These are phyloP conservation scores for Paracyclopina nana DNA, from an alignment of 1,140 invertebrate species.

Conservation along the genomic window DNA sequence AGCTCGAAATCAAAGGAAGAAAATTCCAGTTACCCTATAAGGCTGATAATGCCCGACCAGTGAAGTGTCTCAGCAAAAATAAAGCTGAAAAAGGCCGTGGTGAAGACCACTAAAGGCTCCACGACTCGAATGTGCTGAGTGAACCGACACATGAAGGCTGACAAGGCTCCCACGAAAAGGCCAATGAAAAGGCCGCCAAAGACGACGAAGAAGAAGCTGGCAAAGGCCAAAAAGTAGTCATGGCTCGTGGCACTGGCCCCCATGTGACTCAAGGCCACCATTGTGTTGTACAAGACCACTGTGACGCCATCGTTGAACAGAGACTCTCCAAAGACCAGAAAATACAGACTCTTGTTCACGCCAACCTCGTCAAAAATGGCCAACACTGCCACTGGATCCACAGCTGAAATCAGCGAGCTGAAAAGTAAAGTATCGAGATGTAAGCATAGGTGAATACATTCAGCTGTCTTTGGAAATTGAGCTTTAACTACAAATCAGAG, in stretches of 20 bases:
- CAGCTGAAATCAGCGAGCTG: slow-evolving; percentile 29
- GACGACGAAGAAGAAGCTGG: slow-evolving; percentile 36
- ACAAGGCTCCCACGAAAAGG: slow-evolving; percentile 20
- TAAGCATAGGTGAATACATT: too few relatives aligned
- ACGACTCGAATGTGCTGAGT: slow-evolving; percentile 22
- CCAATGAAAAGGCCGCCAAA: slow-evolving; percentile 36
- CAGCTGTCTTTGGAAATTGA: too few relatives aligned
- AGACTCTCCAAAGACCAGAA: slow-evolving; percentile 43
- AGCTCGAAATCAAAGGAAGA: too few relatives aligned
- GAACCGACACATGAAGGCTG: not conserved
- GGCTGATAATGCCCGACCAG: slow-evolving; percentile 37
- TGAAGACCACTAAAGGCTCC: slow-evolving; percentile 38
- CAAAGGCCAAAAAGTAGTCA: slow-evolving; percentile 32
- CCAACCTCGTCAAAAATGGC: slow-evolving; percentile 46
- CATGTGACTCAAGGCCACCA: slow-evolving; percentile 27
- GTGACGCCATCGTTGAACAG: slow-evolving; percentile 40
- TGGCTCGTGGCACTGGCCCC: slow-evolving; percentile 22
- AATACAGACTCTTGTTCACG: slow-evolving; percentile 43
- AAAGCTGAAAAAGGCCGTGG: slow-evolving; percentile 38
- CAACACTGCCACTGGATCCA: slow-evolving; percentile 20
- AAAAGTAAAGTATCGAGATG: too few relatives aligned
- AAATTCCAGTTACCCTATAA: too few relatives aligned
- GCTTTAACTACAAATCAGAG: too few relatives aligned
- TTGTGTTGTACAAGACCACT: slow-evolving; percentile 33
- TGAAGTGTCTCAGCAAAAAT: slow-evolving; percentile 38